Conservation (phyloP, 2,797 vertebrate genomes). For the Rhinichthys osculus region DNA sequence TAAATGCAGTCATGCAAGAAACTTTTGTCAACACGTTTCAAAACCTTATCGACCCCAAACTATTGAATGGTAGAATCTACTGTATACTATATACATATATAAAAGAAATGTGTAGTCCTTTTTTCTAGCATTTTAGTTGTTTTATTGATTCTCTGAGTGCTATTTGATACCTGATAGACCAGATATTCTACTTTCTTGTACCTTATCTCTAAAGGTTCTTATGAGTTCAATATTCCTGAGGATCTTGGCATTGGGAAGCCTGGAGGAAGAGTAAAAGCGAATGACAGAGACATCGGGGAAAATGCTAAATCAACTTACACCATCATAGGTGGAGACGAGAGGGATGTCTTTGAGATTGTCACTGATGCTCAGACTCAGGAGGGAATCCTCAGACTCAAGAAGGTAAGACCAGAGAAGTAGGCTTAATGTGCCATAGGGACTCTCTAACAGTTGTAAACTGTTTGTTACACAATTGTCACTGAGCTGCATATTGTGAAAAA, state of each 20-base stretch:
- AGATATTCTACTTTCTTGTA: conserved; percentile 11
- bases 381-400: conserved; percentile 91
- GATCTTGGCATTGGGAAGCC: conserved; percentile 87
- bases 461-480: conserved; percentile 27
- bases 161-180: neutral
- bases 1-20: neutral
- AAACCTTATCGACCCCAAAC: neutral
- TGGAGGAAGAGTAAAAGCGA: conserved; percentile 92
- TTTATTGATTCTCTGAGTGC: neutral
- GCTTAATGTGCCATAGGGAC: conserved; percentile 15
- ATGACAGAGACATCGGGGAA: conserved; percentile 92
- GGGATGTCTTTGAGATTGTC: conserved; percentile 89
- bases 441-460: conserved; percentile 47
- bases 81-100: neutral
- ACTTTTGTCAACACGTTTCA: neutral
- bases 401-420: conserved; percentile 77
- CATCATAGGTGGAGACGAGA: conserved; percentile 94
- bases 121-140: neutral
- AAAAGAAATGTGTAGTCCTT: neutral
- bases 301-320: conserved; percentile 93
- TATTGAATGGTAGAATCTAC: neutral
- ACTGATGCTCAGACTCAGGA: conserved; percentile 92
- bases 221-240: conserved; percentile 94
- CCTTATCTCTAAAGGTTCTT: conserved; percentile 82
- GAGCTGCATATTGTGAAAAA: conserved; percentile 32